A percentile compares a stretch with the other conserved stretches of the same genome.
Conservation (phyloP, 1,140 invertebrate genomes). For the Pentalonia nigronervosa region DNA sequence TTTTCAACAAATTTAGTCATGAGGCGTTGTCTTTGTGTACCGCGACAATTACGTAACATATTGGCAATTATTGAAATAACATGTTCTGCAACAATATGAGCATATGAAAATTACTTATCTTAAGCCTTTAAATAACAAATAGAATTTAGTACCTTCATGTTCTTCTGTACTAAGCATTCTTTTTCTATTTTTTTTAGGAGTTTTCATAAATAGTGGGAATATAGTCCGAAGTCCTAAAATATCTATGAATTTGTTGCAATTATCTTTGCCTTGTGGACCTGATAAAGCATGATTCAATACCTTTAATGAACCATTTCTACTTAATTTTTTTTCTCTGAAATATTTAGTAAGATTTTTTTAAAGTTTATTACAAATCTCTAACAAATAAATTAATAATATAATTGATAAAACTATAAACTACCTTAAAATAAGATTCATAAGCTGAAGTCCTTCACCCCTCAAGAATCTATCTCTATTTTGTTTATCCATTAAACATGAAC, state of each 20-base stretch:
- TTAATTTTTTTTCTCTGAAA: conserved; percentile 93
- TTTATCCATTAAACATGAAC: conserved; percentile 88
- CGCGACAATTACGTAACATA: conserved; percentile 90
- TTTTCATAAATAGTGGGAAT: conserved; percentile 99
- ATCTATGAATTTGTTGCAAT: conserved; percentile 98
- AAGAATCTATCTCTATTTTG: conserved; percentile 92
- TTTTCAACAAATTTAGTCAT: conserved; percentile 97
- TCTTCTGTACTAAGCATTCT: conserved; percentile 87
- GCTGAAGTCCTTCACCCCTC: conserved; percentile 91
- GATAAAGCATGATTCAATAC: conserved; percentile 96
- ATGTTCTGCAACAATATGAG: conserved; percentile 75
- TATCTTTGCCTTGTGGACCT: conserved; percentile 89
- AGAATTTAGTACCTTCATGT: conserved; percentile 77
- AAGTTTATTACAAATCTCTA: neutral
- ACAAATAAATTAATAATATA: neutral
- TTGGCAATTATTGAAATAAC: conserved; percentile 93
- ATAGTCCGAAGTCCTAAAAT: conserved; percentile 95
- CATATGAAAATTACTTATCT: neutral
- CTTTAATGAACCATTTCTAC: conserved; percentile 94
- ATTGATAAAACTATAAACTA: conserved; percentile 62
- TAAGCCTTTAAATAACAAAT: neutral
- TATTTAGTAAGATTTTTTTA: conserved; percentile 41
- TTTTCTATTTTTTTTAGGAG: conserved; percentile 86
- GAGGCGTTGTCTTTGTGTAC: conserved; percentile 86
- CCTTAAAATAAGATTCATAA: conserved; percentile 97